phyloP scores from a whole-genome alignment of 2,888 invertebrate species.

The Hipparchia semele region DNA sequence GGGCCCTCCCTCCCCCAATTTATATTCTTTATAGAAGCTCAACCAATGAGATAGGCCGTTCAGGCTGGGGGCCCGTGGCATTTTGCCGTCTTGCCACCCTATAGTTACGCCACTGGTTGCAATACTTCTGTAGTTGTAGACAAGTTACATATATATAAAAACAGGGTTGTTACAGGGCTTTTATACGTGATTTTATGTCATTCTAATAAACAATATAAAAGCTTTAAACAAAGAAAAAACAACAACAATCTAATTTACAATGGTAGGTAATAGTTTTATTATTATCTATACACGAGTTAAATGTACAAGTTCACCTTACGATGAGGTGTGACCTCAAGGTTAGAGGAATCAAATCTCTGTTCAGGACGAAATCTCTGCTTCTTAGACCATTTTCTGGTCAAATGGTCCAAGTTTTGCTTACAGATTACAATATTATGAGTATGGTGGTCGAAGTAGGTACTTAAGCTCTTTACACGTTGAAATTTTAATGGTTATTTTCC shows the following conservation, averaged over 20 bases:
- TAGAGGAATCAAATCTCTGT: slow-evolving; percentile 20
- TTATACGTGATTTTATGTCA: slow-evolving; percentile 32
- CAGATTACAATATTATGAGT: slow-evolving; percentile 1
- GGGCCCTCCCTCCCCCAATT: too few species aligned
- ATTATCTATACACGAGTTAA: slow-evolving; percentile 34
- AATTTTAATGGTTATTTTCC: too few species aligned
- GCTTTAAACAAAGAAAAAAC: slow-evolving; percentile 31
- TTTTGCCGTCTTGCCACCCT: too few species aligned
- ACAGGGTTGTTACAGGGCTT: not conserved
- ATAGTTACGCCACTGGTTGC: too few species aligned
- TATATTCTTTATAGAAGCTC: too few species aligned
- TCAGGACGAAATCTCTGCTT: not conserved
- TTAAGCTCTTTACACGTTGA: too few species aligned
- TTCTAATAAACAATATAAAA: slow-evolving; percentile 30
- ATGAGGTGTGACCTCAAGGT: slow-evolving; percentile 14
- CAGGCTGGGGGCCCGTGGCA: too few species aligned
- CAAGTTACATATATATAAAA: not conserved
- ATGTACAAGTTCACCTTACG: slow-evolving; percentile 35
- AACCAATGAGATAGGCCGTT: too few species aligned
- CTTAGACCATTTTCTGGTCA: too few species aligned
- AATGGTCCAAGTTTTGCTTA: not conserved
- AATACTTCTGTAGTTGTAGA: too few species aligned
- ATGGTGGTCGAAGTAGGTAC: too few species aligned
- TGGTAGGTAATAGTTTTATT: slow-evolving; percentile 18
- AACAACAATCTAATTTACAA: slow-evolving; percentile 40